These are phyloP conservation scores for Trichopria drosophilae DNA, from an alignment of 2,888 invertebrate genomes.

Conservation along the genomic window DNA sequence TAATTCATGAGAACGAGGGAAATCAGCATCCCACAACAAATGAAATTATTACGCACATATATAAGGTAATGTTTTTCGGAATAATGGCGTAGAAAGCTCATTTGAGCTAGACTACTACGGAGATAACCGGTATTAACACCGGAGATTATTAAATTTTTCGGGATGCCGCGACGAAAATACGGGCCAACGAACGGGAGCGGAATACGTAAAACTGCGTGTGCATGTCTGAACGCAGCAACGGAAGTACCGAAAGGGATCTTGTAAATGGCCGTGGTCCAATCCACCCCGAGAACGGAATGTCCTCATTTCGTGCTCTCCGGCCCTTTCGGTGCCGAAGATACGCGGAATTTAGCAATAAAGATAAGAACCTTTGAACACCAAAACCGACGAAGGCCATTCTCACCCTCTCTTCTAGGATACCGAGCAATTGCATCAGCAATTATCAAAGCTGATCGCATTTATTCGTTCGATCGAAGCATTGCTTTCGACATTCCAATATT, in stretches of 20 bases:
- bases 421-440: slow-evolving; percentile 14
- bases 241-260: slow-evolving; percentile 8
- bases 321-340: slow-evolving; percentile 44
- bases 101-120: too few relatives aligned
- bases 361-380: slow-evolving; percentile 46
- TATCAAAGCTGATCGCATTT: slow-evolving; percentile 5
- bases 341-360: slow-evolving; percentile 49
- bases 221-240: too few relatives aligned
- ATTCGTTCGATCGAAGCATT: background rate
- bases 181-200: background rate
- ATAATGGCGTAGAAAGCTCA: too few relatives aligned
- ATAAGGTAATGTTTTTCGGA: too few relatives aligned
- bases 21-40: too few relatives aligned
- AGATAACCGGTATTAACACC: too few relatives aligned
- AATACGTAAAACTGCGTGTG: slow-evolving; percentile 21
- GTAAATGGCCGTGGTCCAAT: slow-evolving; percentile 49
- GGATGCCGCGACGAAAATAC: slow-evolving; percentile 15
- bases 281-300: slow-evolving; percentile 47
- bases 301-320: slow-evolving; percentile 47
- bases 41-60: too few relatives aligned
- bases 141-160: slow-evolving; percentile 25
- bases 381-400: too few relatives aligned
- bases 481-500: slow-evolving; percentile 11
- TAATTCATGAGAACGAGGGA: too few relatives aligned
- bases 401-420: too few relatives aligned